A percentile compares a stretch with the other conserved stretches of the same genome.
Conservation (phyloP, 2,797 vertebrate species). For the Tolypeutes matacus region DNA sequence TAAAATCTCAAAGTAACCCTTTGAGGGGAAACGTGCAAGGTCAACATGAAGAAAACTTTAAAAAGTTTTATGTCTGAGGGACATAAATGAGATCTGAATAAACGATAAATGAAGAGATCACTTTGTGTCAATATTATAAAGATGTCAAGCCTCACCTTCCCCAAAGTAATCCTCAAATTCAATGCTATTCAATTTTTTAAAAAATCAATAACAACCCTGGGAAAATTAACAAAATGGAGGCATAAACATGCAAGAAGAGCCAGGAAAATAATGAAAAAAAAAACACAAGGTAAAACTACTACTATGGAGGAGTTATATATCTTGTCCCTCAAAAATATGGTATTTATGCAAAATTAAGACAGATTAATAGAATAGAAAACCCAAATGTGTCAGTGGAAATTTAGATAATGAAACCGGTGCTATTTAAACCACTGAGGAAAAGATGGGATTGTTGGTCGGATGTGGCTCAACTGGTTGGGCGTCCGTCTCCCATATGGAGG, state of each 20-base stretch:
- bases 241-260: background rate
- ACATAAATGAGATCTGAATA: background rate
- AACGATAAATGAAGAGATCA: background rate
- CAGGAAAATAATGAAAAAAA: background rate
- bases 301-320: background rate
- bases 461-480: too few relatives aligned
- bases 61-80: background rate
- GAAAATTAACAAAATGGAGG: background rate
- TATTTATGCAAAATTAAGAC: background rate
- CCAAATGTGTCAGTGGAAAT: background rate
- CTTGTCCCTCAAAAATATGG: too few relatives aligned
- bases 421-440: conserved; percentile 13
- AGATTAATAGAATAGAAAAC: background rate
- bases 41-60: background rate
- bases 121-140: background rate
- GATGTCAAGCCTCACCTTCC: background rate
- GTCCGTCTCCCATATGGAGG: too few relatives aligned
- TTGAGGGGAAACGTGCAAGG: background rate
- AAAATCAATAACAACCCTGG: background rate
- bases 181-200: background rate
- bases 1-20: conserved; percentile 27
- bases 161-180: conserved; percentile 17
- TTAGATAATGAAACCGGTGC: background rate
- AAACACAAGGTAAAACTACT: background rate
- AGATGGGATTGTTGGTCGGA: background rate